Percentiles rank a stretch among this genome's conserved stretches.
Conservation (phyloP, 2,797 vertebrate genomes). For the Zalophus californianus region DNA sequence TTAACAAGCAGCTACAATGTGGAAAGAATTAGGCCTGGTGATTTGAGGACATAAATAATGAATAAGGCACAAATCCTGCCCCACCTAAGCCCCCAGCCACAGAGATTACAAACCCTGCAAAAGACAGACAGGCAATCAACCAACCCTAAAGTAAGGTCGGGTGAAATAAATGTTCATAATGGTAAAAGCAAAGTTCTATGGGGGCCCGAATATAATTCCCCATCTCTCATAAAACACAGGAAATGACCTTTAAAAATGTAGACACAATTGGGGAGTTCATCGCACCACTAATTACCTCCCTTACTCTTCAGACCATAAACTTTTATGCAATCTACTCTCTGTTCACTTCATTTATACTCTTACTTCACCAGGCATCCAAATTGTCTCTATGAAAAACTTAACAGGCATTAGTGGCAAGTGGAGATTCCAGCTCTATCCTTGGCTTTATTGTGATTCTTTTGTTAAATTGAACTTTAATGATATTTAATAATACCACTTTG, state of each 20-base stretch:
- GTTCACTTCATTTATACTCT: conserved; percentile 56
- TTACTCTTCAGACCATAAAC: conserved; percentile 75
- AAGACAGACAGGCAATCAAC: conserved; percentile 48
- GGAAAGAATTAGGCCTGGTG: conserved; percentile 17
- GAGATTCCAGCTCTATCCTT: neutral
- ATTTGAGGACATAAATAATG: conserved; percentile 51
- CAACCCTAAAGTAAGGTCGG: conserved; percentile 31
- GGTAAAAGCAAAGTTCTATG: conserved; percentile 45
- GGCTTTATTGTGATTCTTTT: conserved; percentile 12
- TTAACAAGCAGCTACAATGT: neutral
- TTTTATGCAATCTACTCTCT: conserved; percentile 67
- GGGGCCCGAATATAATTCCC: conserved; percentile 52
- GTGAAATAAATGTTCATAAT: conserved; percentile 63
- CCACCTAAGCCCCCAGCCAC: neutral
- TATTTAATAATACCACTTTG: conserved; percentile 48
- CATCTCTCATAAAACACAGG: conserved; percentile 69
- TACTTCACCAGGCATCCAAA: conserved; percentile 69
- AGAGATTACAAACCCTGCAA: conserved; percentile 21
- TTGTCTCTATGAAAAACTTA: conserved; percentile 24
- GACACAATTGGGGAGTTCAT: conserved; percentile 71
- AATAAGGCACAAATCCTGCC: conserved; percentile 1
- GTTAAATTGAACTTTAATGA: conserved; percentile 47
- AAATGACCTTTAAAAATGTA: conserved; percentile 77
- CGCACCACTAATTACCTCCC: conserved; percentile 69
- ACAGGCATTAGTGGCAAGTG: neutral